Percentiles rank a stretch among this genome's conserved stretches.
Conservation (phyloP, 2,888 invertebrate genomes). For the Ophraella communa region DNA sequence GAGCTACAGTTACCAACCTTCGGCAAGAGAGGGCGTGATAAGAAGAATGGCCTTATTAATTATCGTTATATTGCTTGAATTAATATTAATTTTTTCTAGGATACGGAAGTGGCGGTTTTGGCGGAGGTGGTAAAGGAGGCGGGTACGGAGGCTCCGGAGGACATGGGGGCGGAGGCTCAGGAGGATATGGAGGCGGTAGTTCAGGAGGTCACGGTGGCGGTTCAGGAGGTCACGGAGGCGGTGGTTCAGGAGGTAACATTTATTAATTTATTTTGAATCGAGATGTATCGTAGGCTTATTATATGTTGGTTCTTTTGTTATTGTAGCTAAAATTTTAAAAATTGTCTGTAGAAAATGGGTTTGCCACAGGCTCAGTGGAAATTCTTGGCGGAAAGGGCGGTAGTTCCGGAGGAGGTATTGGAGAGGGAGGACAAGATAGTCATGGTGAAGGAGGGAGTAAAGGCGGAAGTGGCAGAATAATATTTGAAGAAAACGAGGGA, state of each 20-base stretch:
- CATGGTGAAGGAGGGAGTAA: conserved; percentile 1
- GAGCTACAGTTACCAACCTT: too few species aligned
- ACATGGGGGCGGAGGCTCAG: conserved; percentile 1
- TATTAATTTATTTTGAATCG: too few species aligned
- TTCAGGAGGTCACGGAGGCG: conserved; percentile 26
- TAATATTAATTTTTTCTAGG: too few species aligned
- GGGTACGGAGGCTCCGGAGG: not conserved
- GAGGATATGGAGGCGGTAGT: conserved; percentile 1
- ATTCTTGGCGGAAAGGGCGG: not conserved
- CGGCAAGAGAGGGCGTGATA: too few species aligned
- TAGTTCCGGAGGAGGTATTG: not conserved
- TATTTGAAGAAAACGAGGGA: not conserved
- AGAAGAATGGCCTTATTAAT: too few species aligned
- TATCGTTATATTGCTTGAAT: too few species aligned
- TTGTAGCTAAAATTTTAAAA: too few species aligned
- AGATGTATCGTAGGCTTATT: too few species aligned
- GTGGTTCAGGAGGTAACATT: conserved; percentile 10
- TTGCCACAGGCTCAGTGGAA: not conserved
- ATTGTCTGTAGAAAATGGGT: not conserved
- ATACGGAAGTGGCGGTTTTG: conserved; percentile 5
- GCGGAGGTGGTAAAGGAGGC: conserved; percentile 10
- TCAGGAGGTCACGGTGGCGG: conserved; percentile 21
- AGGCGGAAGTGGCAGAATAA: not conserved
- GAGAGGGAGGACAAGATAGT: not conserved
- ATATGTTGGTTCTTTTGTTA: not conserved